Evolutionary conservation across 1,140 invertebrate species (phyloP).

Genomic region (Parapsyche elsis): DNA sequence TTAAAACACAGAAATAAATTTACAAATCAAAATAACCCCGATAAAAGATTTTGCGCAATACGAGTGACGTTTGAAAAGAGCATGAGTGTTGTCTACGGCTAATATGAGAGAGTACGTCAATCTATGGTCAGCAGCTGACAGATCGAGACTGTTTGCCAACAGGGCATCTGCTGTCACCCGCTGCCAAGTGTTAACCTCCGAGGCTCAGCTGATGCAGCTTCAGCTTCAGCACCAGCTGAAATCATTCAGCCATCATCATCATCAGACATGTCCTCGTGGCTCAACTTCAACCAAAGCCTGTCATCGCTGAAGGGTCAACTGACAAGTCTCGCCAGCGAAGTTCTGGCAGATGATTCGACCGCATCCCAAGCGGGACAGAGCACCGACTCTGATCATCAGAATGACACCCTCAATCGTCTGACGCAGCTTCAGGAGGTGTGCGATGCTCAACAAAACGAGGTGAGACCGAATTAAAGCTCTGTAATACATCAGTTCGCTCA

Average conservation of each 20-base stretch:
- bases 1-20: too few relatives aligned
- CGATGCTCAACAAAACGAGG: slow-evolving; percentile 73
- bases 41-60: too few relatives aligned
- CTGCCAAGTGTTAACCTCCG: not conserved
- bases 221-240: slow-evolving; percentile 48
- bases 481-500: too few relatives aligned
- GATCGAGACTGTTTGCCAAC: slow-evolving; percentile 39
- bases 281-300: slow-evolving; percentile 78
- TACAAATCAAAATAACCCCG: too few relatives aligned
- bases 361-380: slow-evolving; percentile 67
- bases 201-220: not conserved
- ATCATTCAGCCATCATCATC: too few relatives aligned
- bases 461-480: slow-evolving; percentile 54
- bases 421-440: slow-evolving; percentile 72
- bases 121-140: slow-evolving; percentile 23
- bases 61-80: too few relatives aligned
- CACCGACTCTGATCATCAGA: slow-evolving; percentile 59
- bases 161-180: slow-evolving; percentile 15
- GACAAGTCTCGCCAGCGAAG: slow-evolving; percentile 79
- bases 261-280: slow-evolving; percentile 76
- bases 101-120: too few relatives aligned
- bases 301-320: slow-evolving; percentile 80
- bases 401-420: slow-evolving; percentile 67
- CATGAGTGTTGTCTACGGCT: too few relatives aligned
- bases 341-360: slow-evolving; percentile 70